These are phyloP conservation scores for Rhinoptilus africanus DNA, from an alignment of 2,113 vertebrate species.

Conservation along the genomic window DNA sequence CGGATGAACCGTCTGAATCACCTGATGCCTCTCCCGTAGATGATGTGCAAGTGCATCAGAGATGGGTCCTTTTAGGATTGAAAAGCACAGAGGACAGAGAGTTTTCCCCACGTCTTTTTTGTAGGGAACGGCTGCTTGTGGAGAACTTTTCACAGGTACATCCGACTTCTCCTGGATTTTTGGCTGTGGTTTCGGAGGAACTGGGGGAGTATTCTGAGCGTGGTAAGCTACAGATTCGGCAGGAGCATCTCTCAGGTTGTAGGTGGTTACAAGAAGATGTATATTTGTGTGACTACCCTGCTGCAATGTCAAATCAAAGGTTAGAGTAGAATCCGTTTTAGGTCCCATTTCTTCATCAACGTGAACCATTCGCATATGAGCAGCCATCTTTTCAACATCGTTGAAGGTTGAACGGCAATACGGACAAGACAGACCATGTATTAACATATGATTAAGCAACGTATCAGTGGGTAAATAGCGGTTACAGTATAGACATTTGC, in stretches of 20 bases:
- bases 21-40: slow-evolving; percentile 93
- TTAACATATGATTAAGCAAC: slow-evolving; percentile 95
- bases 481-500: slow-evolving; percentile 99
- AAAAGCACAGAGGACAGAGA: slow-evolving; percentile 95
- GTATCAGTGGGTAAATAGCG: slow-evolving; percentile 97
- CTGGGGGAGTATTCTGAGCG: slow-evolving; percentile 84
- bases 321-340: slow-evolving; percentile 93
- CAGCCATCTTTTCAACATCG: slow-evolving; percentile 98
- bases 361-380: slow-evolving; percentile 93
- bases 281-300: slow-evolving; percentile 98
- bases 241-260: slow-evolving; percentile 93
- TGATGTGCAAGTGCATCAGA: slow-evolving; percentile 95
- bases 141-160: slow-evolving; percentile 79
- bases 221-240: slow-evolving; percentile 96
- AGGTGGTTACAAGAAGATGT: slow-evolving; percentile 95
- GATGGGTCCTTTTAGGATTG: slow-evolving; percentile 96
- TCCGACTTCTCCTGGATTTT: slow-evolving; percentile 82
- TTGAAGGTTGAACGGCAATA: slow-evolving; percentile 97
- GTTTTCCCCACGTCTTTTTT: slow-evolving; percentile 97
- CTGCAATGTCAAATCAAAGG: slow-evolving; percentile 95
- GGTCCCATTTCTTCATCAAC: slow-evolving; percentile 90
- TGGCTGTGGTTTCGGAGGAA: slow-evolving; percentile 82
- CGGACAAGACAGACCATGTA: slow-evolving; percentile 94
- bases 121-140: slow-evolving; percentile 92
- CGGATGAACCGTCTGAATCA: slow-evolving; percentile 96